Evolutionary conservation across 2,113 vertebrate genomes (phyloP), one percentile per base, ranked within the genome.

Genomic region (Empidonax traillii): DNA sequence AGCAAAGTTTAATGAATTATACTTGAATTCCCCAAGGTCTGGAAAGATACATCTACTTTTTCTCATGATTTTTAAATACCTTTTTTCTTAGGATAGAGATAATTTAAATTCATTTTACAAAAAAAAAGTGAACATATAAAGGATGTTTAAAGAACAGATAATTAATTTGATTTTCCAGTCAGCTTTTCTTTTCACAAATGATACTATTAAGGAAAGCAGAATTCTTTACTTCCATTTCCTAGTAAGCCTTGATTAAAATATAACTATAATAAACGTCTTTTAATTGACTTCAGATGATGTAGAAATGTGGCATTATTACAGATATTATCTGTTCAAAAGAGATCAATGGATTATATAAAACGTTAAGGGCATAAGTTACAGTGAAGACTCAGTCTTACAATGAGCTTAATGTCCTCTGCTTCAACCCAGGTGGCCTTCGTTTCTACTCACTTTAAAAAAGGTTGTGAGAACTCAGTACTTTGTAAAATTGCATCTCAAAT

Each of bases 301-400:
- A 58, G 80, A 80, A 84, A 90, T 25, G 76, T 63, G 71, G 39
- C 62, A 80, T 77, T 92, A 94, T 95, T 71, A 61, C 28, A 94
- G 93, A 80, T 81, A 90, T 71, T 87, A 81, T 30, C 73, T 75
- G 23, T 43, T 95, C 58, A 62, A 49, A 55, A 69, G 53, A 93
- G 88, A 96, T 94, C 93, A 87, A 52, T 90, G 62, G 53, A 90
- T 93, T 93, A 92, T 82, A 77, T 92, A 41, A 94, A 96, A 93
- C 85, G 88, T 90, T 96, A 94, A 85, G 65, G 89, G 65, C 33
- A n/a, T 53, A 80, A 90, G 21, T 75, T 81, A 49, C 25, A 75
- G 33, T 31, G 80, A 89, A 92, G 80, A 22, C 79, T 91, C 79
- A 88, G 35, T 86, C 35, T 83, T 8, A 49, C 51, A 90, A 71